Percentiles rank a stretch among this genome's conserved stretches.
Conservation (phyloP, 2,888 invertebrate species). For the Eulithis prunata region DNA sequence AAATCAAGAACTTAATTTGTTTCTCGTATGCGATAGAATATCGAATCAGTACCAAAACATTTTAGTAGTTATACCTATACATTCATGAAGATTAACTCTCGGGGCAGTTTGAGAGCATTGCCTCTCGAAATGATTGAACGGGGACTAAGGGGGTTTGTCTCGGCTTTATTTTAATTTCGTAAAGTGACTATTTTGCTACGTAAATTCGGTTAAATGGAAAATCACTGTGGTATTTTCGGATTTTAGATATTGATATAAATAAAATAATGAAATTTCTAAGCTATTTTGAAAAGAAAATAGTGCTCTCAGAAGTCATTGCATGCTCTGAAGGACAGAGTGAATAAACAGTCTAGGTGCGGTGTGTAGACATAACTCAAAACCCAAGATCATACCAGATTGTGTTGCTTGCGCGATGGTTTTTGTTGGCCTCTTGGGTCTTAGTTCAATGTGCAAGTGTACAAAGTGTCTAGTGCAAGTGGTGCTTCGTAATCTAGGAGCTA, state of each 20-base stretch:
- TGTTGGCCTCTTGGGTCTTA: slow-evolving; percentile 66
- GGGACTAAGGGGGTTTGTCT: slow-evolving; percentile 78
- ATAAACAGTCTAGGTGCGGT: slow-evolving; percentile 39
- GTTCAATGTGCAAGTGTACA: slow-evolving; percentile 68
- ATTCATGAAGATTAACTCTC: slow-evolving; percentile 61
- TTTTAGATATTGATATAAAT: slow-evolving; percentile 52
- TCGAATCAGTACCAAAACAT: slow-evolving; percentile 52
- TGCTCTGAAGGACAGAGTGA: slow-evolving; percentile 47
- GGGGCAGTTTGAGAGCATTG: slow-evolving; percentile 71
- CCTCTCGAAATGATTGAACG: slow-evolving; percentile 81
- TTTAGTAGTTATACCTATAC: slow-evolving; percentile 42
- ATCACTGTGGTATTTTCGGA: slow-evolving; percentile 59
- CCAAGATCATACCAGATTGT: slow-evolving; percentile 50
- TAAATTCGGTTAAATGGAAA: slow-evolving; percentile 65
- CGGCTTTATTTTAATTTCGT: slow-evolving; percentile 81
- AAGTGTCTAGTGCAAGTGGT: slow-evolving; percentile 70
- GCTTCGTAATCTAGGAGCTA: slow-evolving; percentile 70
- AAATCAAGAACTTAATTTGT: slow-evolving; percentile 1
- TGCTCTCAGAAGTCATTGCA: slow-evolving; percentile 49
- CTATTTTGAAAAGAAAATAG: slow-evolving; percentile 42
- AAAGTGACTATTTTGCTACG: slow-evolving; percentile 81
- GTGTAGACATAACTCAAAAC: slow-evolving; percentile 48
- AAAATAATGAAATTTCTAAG: slow-evolving; percentile 46
- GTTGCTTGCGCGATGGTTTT: slow-evolving; percentile 41
- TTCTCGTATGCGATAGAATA: slow-evolving; percentile 48